Evolutionary conservation across 2,888 invertebrate species (phyloP).

Genomic region (Octonoba sinensis): DNA sequence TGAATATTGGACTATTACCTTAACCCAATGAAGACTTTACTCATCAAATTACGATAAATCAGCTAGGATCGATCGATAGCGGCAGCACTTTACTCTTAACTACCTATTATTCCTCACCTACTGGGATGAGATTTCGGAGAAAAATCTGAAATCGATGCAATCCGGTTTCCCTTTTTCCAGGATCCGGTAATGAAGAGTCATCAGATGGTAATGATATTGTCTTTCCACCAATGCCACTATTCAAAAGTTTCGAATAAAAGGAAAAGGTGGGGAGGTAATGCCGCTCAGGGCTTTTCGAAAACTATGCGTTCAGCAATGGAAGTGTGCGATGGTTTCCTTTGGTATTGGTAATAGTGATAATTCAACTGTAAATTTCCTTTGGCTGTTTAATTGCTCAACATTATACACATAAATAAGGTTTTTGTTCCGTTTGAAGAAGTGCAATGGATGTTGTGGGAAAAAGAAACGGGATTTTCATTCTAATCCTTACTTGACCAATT

Average conservation of each 20-base stretch:
- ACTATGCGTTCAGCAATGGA: not conserved
- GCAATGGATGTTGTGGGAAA: no score
- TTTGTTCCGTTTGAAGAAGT: no score
- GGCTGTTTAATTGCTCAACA: no score
- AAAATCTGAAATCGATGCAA: constrained; percentile 18
- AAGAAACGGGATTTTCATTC: no score
- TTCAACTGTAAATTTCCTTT: no score
- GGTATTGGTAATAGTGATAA: no score
- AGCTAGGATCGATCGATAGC: not conserved
- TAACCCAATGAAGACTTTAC: constrained; percentile 16
- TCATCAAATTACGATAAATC: constrained; percentile 18
- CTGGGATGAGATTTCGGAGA: constrained; percentile 11
- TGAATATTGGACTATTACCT: constrained; percentile 9
- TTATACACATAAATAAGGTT: no score
- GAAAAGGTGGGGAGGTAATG: not conserved
- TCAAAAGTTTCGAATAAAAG: not conserved
- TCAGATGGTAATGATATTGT: constrained; percentile 13
- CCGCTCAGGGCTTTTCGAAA: not conserved
- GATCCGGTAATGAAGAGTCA: constrained; percentile 9
- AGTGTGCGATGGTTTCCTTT: no score
- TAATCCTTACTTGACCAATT: no score
- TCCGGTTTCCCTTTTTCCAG: constrained; percentile 7
- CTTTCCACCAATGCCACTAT: not conserved
- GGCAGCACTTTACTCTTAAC: constrained; percentile 11
- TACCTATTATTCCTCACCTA: constrained; percentile 15